phyloP scores from a whole-genome alignment of 2,113 vertebrate genomes.

The Syrrhaptes paradoxus region DNA sequence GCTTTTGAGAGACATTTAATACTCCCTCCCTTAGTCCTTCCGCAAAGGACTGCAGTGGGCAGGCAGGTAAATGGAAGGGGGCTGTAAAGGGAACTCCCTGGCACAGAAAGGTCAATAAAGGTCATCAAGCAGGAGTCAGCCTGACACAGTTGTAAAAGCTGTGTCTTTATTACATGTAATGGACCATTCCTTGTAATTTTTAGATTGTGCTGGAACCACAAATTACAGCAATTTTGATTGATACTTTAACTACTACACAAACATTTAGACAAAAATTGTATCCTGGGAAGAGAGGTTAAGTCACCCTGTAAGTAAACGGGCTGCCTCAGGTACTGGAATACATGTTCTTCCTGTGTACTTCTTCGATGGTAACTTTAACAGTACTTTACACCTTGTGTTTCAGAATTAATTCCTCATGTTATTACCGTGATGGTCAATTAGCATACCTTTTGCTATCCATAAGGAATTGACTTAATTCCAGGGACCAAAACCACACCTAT shows the following conservation, averaged over 20 bases:
- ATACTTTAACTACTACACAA: neutral
- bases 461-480: neutral
- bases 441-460: neutral
- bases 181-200: neutral
- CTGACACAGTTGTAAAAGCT: neutral
- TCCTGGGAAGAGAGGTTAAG: neutral
- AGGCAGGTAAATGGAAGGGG: neutral
- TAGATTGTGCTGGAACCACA: neutral
- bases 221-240: neutral
- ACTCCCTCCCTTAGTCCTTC: neutral
- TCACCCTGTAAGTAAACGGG: neutral
- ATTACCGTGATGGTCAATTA: neutral
- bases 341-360: neutral
- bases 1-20: neutral
- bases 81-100: neutral
- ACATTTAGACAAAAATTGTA: neutral
- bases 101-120: neutral
- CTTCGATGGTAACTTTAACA: neutral
- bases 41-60: neutral
- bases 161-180: neutral
- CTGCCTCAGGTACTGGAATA: neutral
- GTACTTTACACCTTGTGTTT: neutral
- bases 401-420: neutral
- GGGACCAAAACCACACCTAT: neutral
- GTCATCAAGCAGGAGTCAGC: neutral